These are phyloP conservation scores for Hirtodrosophila duncani DNA, from an alignment of 2,888 invertebrate genomes.

Conservation along the genomic window DNA sequence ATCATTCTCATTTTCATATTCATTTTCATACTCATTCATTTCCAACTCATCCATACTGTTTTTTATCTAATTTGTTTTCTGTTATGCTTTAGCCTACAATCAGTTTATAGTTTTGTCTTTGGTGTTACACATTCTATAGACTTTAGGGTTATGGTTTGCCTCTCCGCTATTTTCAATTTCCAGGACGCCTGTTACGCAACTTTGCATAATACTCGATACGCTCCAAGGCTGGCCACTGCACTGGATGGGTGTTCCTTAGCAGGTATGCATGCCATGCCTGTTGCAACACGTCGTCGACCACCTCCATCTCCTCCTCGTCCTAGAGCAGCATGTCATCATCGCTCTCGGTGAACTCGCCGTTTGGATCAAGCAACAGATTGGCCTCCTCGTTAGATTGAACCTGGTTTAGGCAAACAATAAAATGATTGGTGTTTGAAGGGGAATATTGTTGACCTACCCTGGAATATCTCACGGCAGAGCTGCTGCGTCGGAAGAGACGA, in stretches of 20 bases:
- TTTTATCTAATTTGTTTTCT: conserved; percentile 17
- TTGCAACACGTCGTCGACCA: too few species aligned
- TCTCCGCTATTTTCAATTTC: conserved; percentile 11
- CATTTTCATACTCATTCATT: conserved; percentile 9
- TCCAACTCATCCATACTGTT: conserved; percentile 11
- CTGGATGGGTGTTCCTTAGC: background rate
- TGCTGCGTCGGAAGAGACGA: conserved; percentile 65
- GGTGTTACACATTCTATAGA: conserved; percentile 52
- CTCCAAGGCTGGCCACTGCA: conserved; percentile 8
- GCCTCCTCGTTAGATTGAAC: conserved; percentile 76
- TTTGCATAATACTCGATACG: conserved; percentile 31
- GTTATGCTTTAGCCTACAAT: conserved; percentile 55
- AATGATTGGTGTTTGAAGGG: too few species aligned
- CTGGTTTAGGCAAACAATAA: too few species aligned
- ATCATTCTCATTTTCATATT: conserved; percentile 21
- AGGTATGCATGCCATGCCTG: too few species aligned
- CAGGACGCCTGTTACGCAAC: conserved; percentile 10
- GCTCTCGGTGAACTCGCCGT: conserved; percentile 75
- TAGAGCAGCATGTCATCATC: conserved; percentile 77
- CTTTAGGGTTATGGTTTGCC: conserved; percentile 37
- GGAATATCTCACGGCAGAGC: conserved; percentile 73
- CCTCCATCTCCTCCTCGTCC: too few species aligned
- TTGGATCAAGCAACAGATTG: conserved; percentile 74
- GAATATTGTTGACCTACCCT: conserved; percentile 62
- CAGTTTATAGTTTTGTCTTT: conserved; percentile 57